phyloP scores from a whole-genome alignment of 1,140 invertebrate species.

The Drosophila ficusphila region DNA sequence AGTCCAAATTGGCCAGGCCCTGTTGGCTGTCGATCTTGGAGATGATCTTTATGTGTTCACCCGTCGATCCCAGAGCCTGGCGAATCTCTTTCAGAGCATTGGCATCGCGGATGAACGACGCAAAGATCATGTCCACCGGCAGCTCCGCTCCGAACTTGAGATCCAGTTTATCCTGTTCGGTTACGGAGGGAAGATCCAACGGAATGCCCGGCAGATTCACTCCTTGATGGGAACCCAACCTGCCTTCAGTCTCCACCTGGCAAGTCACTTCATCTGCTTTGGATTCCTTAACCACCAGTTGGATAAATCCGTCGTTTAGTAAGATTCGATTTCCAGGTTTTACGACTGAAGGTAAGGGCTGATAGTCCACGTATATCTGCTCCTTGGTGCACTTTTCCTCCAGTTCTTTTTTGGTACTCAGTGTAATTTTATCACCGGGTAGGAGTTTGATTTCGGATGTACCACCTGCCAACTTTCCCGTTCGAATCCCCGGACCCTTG shows the following conservation, averaged over 20 bases:
- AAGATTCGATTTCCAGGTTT: conserved; percentile 92
- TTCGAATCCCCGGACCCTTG: conserved; percentile 98
- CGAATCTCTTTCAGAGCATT: conserved; percentile 95
- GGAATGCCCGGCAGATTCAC: conserved; percentile 96
- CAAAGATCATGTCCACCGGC: conserved; percentile 98
- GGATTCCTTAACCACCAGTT: conserved; percentile 91
- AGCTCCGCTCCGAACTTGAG: conserved; percentile 96
- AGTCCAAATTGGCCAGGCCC: conserved; percentile 96
- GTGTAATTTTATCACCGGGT: conserved; percentile 90
- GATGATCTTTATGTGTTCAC: conserved; percentile 96
- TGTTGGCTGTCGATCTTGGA: conserved; percentile 99
- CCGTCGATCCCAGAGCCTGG: conserved; percentile 93
- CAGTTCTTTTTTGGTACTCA: conserved; percentile 93
- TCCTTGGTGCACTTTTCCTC: conserved; percentile 90
- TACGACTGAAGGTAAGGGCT: conserved; percentile 96
- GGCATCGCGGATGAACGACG: conserved; percentile 98
- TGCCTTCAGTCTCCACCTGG: conserved; percentile 97
- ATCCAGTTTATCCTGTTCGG: conserved; percentile 98
- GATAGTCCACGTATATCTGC: conserved; percentile 91
- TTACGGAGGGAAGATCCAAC: conserved; percentile 98
- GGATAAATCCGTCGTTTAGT: conserved; percentile 98
- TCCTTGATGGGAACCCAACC: conserved; percentile 96
- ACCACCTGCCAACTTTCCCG: conserved; percentile 93
- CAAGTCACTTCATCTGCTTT: conserved; percentile 87
- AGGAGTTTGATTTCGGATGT: conserved; percentile 90